Evolutionary conservation across 1,140 invertebrate genomes (phyloP).

Genomic region (Drosophila nigromelanica): DNA sequence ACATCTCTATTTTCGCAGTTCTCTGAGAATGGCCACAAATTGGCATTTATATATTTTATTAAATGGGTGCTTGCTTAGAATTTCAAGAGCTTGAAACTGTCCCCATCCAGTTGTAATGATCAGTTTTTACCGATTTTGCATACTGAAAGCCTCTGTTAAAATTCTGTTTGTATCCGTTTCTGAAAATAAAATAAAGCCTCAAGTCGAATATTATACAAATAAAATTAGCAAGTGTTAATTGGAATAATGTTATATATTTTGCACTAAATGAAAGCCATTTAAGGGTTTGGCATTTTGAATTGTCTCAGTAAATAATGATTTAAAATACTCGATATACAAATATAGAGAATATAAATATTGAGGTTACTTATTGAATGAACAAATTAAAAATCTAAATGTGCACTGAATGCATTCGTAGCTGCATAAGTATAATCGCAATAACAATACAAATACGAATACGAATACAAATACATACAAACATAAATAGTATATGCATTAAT

Average conservation of each 20-base stretch:
- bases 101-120: too few relatives aligned
- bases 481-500: conserved; percentile 68
- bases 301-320: conserved; percentile 4
- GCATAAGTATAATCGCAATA: conserved; percentile 60
- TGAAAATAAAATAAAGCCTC: background rate
- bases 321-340: conserved; percentile 29
- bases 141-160: background rate
- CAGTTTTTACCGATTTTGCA: too few relatives aligned
- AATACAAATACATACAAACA: conserved; percentile 26
- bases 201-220: background rate
- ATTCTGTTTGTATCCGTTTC: background rate
- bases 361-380: conserved; percentile 3
- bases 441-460: conserved; percentile 46
- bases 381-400: conserved; percentile 43
- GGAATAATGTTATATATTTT: conserved; percentile 33
- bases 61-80: background rate
- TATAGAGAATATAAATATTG: conserved; percentile 9
- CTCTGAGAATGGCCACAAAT: background rate
- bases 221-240: background rate
- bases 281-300: conserved; percentile 8
- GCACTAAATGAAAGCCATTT: conserved; percentile 27
- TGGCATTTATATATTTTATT: conserved; percentile 1
- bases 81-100: background rate
- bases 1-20: conserved; percentile 2
- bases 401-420: conserved; percentile 43